A percentile compares a stretch with the other conserved stretches of the same genome.
phyloP scores from a whole-genome alignment of 2,797 vertebrate genomes.

The Lepidocolaptes lacrymiger region DNA sequence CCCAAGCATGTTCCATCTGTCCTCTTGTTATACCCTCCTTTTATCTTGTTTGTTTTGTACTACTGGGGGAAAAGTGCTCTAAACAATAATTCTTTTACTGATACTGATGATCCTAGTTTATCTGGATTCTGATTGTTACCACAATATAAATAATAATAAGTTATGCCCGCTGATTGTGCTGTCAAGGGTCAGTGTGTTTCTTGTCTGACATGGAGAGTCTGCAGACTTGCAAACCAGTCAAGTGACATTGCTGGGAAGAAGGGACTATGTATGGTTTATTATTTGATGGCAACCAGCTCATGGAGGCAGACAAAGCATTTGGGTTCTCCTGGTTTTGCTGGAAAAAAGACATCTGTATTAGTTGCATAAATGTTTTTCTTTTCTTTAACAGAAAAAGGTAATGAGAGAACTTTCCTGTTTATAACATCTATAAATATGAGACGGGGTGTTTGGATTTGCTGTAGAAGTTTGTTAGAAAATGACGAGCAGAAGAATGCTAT shows the following conservation, averaged over 20 bases:
- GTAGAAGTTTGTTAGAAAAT: background rate
- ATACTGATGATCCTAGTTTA: background rate
- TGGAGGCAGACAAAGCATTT: background rate
- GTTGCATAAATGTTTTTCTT: conserved; percentile 54
- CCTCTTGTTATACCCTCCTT: background rate
- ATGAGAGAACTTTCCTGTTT: conserved; percentile 61
- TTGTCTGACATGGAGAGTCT: background rate
- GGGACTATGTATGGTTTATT: background rate
- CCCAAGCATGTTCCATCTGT: background rate
- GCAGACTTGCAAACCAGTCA: background rate
- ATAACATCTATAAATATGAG: conserved; percentile 61
- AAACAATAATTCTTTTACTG: background rate
- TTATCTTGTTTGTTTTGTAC: background rate
- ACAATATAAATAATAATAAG: background rate
- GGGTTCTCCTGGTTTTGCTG: background rate
- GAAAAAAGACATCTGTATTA: conserved; percentile 40
- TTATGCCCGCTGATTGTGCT: background rate
- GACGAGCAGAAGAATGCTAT: background rate
- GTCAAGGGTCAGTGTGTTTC: background rate
- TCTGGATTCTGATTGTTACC: background rate
- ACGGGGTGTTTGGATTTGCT: conserved; percentile 48
- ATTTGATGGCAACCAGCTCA: background rate
- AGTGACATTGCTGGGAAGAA: background rate
- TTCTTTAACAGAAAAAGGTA: conserved; percentile 41
- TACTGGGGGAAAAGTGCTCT: background rate